Percentiles rank a stretch among this genome's conserved stretches.
phyloP scores from a whole-genome alignment of 2,113 vertebrate genomes.

The Indicator indicator region DNA sequence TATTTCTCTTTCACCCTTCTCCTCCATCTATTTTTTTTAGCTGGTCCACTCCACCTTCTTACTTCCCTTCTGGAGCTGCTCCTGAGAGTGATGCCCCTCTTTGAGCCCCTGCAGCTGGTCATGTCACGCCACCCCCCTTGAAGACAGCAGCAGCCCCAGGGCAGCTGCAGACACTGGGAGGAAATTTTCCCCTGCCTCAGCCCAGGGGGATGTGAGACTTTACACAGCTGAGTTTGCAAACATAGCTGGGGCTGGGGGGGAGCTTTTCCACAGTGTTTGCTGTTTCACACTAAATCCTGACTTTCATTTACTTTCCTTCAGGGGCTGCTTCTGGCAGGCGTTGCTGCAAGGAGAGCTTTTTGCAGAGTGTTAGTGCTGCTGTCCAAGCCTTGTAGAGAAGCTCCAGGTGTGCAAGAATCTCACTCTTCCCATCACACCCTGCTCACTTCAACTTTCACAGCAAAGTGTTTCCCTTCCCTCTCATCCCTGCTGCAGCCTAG shows the following conservation, averaged over 20 bases:
- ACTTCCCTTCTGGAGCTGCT: not conserved
- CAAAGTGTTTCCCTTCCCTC: not conserved
- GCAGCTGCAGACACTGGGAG: not conserved
- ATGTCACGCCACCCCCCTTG: accelerated
- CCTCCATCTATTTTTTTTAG: not conserved
- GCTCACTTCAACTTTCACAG: not conserved
- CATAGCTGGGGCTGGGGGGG: slow-evolving; percentile 35
- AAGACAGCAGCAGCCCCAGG: not conserved
- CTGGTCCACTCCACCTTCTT: not conserved
- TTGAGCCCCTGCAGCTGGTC: accelerated
- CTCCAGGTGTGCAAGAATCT: not conserved
- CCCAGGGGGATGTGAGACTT: slow-evolving; percentile 49
- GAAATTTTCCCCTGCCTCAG: not conserved
- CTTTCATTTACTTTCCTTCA: slow-evolving; percentile 39
- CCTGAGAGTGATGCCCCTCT: not conserved
- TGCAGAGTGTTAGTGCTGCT: not conserved
- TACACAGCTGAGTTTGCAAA: slow-evolving; percentile 45
- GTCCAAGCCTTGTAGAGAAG: not conserved
- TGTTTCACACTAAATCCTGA: not conserved
- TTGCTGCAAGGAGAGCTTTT: not conserved
- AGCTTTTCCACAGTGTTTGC: slow-evolving; percentile 45
- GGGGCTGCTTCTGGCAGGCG: not conserved
- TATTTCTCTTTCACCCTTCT: not conserved
- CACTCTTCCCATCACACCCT: accelerated
- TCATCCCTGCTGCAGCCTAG: not conserved